Percentiles rank a stretch among this genome's conserved stretches.
phyloP scores from a whole-genome alignment of 2,113 vertebrate genomes.

The Himantopus leucocephalus region DNA sequence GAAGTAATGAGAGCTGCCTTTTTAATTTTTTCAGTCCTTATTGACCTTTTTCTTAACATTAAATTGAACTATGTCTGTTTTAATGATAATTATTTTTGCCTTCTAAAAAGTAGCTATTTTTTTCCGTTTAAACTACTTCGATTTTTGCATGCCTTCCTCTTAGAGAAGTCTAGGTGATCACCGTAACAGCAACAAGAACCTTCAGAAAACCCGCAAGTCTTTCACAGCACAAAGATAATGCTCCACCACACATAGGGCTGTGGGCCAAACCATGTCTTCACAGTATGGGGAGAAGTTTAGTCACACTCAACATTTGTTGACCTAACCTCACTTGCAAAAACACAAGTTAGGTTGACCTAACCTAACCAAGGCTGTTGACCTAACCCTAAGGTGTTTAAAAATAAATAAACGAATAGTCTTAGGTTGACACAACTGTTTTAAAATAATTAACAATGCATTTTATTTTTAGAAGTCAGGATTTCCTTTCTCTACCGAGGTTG shows the following conservation, averaged over 20 bases:
- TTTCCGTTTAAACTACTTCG: neutral
- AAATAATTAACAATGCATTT: slow-evolving; percentile 39
- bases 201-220: neutral
- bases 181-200: neutral
- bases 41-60: neutral
- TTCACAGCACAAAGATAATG: neutral
- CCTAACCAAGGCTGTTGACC: neutral
- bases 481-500: slow-evolving; percentile 46
- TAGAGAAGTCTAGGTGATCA: neutral
- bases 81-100: neutral
- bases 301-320: neutral
- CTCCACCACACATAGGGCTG: neutral
- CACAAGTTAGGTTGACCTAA: neutral
- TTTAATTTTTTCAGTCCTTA: neutral
- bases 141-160: neutral
- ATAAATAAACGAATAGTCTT: neutral
- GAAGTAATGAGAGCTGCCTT: neutral
- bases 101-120: neutral
- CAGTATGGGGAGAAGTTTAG: neutral
- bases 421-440: neutral
- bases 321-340: neutral
- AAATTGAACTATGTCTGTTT: neutral
- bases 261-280: neutral
- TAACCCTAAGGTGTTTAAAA: neutral
- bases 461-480: slow-evolving; percentile 73